Conservation (phyloP, 2,797 vertebrate genomes). For the Parauchenoglanis ngamensis region DNA sequence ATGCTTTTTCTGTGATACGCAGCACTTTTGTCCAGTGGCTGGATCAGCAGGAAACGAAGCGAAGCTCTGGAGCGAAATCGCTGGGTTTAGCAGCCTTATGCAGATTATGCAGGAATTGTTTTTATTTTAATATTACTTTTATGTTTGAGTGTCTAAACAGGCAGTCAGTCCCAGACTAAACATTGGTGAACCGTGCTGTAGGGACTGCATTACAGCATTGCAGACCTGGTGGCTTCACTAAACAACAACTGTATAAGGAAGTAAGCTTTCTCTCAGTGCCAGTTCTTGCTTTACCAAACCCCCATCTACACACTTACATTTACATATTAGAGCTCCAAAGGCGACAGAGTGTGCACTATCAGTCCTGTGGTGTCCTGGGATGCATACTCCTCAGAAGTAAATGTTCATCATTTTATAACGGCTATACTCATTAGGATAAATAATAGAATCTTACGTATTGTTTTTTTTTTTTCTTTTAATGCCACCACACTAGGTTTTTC, state of each 20-base stretch:
- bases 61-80: conserved; percentile 8
- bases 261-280: background rate
- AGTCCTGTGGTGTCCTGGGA: background rate
- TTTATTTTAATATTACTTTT: background rate
- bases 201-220: background rate
- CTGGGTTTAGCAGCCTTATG: conserved; percentile 41
- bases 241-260: background rate
- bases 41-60: conserved; percentile 20
- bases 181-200: conserved; percentile 3
- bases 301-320: background rate
- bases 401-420: background rate
- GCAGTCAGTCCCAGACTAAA: conserved; percentile 4
- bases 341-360: background rate
- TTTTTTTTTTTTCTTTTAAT: background rate
- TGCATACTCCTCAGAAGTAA: background rate
- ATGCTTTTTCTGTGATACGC: background rate
- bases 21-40: conserved; percentile 17
- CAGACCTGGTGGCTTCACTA: background rate
- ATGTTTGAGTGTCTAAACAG: background rate
- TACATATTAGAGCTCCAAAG: background rate
- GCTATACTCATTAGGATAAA: background rate
- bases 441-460: background rate
- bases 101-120: conserved; percentile 52
- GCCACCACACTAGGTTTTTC: background rate
- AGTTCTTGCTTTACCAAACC: background rate